Evolutionary conservation across 2,113 vertebrate species (phyloP).

Genomic region (Spermophilus dauricus): DNA sequence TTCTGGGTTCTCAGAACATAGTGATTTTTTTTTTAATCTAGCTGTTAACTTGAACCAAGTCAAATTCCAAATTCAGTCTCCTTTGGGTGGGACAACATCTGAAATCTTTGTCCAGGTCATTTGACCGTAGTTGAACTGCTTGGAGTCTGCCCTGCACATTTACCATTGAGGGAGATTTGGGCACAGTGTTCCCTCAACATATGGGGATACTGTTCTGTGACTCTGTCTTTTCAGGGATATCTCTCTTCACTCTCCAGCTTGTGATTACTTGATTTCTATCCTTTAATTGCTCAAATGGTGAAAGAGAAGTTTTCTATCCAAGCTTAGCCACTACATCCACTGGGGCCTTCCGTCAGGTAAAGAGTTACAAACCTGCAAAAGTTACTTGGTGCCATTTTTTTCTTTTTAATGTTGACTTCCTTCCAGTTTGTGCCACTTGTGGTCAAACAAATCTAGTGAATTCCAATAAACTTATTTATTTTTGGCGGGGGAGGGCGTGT

Average conservation of each 20-base stretch:
- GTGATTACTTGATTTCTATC: background rate
- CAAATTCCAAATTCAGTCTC: background rate
- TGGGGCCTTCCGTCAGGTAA: background rate
- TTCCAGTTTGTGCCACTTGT: background rate
- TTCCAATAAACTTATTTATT: background rate
- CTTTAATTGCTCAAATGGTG: background rate
- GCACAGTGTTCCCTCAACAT: background rate
- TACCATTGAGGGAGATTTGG: background rate
- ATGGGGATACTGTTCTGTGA: background rate
- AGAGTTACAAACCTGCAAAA: slow-evolving; percentile 11
- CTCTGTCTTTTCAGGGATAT: background rate
- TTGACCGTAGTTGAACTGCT: background rate
- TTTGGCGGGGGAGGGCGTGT: background rate
- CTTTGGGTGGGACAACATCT: background rate
- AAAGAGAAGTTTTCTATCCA: slow-evolving; percentile 1
- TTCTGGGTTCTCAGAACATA: background rate
- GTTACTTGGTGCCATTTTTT: background rate
- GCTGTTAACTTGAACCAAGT: background rate
- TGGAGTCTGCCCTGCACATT: background rate
- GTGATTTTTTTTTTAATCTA: background rate
- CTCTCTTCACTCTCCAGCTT: background rate
- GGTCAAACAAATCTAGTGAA: background rate
- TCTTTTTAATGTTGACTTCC: background rate
- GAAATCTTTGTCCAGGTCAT: background rate
- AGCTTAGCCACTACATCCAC: background rate